Base-by-base conservation (phyloP, 1,140 invertebrate species). In the Microplitis mediator region DNA sequence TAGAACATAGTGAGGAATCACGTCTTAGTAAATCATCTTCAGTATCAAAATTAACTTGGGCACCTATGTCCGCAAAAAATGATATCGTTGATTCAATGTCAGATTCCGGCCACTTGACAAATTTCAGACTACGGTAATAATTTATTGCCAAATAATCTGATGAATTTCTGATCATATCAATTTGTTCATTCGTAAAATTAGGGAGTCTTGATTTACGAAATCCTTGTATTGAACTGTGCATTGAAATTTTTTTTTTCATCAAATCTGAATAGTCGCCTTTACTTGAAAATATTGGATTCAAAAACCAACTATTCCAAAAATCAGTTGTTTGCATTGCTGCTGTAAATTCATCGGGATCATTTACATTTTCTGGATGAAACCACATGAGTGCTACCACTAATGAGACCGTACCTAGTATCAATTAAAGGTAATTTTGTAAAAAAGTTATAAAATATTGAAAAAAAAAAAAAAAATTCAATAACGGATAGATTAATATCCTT, bases 311-410 rank as follows among this genome's bases (percentile, higher is more conserved):
- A 70, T 89, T 88, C 88, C 90, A 80, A 75, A 90, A 91, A 74
- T 89, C 84, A 61, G 88, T 85, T 3, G 83, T 84, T 67, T 81
- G 83, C 73, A 90, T 88, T 0, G 88, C 88, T 3, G 90, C 90
- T 69, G 87, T 85, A 1, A 80, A 76, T 78, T 92, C 89, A 56
- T 88, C 85, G 0, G 79, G 0, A 81, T 84, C 11, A 72, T 14
- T n/a, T 8, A 6, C 9, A 76, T 69, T 76, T 89, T 85, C 2
- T 91, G 90, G 76, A 31, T 91, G 89, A 13, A 88, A 89, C 90
- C 90, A 93, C 16, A 88, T 89, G 0, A 88, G 87, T 76, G 90
- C 89, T 58, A 91, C 73, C 0, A 89, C 88, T 65, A 93, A 90
- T 39, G 91, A 91, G 39, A 92, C 88, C 80, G 88, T 85, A 51